A percentile compares a stretch with the other conserved stretches of the same genome.
phyloP scores from a whole-genome alignment of 2,113 vertebrate species.

The Cebus imitator region DNA sequence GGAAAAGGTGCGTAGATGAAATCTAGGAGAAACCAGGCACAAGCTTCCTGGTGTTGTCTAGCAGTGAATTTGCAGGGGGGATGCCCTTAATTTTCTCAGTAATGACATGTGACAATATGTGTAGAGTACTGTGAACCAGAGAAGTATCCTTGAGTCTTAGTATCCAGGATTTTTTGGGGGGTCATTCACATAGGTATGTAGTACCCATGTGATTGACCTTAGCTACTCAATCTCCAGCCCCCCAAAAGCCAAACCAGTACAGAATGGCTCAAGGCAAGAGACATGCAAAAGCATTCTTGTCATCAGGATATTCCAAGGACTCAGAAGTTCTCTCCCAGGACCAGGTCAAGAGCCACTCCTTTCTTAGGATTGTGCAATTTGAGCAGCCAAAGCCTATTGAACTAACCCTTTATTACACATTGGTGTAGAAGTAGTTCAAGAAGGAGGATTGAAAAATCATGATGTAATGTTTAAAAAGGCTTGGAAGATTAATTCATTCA shows the following conservation, averaged over 20 bases:
- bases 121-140: background rate
- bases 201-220: background rate
- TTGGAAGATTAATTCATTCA: background rate
- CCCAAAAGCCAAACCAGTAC: background rate
- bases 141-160: background rate
- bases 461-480: background rate
- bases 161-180: background rate
- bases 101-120: background rate
- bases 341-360: background rate
- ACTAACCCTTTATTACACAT: background rate
- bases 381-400: background rate
- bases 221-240: background rate
- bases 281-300: background rate
- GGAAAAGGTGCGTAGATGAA: background rate
- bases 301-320: background rate
- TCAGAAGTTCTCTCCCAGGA: background rate
- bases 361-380: background rate
- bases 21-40: background rate
- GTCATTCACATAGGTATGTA: background rate
- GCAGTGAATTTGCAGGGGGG: no score
- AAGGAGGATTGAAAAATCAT: background rate
- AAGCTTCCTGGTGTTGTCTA: background rate
- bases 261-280: background rate
- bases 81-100: background rate
- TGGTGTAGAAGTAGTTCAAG: background rate